These are phyloP conservation scores for Megalopta genalis DNA, from an alignment of 1,140 invertebrate genomes.

Conservation along the genomic window DNA sequence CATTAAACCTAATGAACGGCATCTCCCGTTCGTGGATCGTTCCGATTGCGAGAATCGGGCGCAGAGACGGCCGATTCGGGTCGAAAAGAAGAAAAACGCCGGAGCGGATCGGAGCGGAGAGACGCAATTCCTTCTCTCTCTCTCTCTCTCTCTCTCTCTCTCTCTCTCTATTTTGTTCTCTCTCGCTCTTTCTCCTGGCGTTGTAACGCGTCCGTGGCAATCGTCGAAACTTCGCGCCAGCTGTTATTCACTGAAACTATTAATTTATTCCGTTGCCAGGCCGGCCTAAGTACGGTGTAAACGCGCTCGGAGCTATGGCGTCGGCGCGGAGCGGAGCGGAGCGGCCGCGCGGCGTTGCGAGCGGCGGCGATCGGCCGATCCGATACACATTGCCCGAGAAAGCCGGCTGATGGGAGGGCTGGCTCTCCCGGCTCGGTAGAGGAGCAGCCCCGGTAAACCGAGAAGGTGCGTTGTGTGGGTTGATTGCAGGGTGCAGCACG, in stretches of 20 bases:
- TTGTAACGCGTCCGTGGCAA: conserved; percentile 55
- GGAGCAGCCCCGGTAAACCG: conserved; percentile 50
- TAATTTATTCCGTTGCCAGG: conserved; percentile 61
- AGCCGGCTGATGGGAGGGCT: background rate
- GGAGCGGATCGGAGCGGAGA: too few relatives aligned
- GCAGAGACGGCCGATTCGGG: too few relatives aligned
- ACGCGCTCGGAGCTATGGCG: conserved; percentile 72
- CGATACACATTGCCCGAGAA: conserved; percentile 47
- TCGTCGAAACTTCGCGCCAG: conserved; percentile 66
- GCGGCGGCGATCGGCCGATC: conserved; percentile 71
- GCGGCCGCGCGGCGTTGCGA: conserved; percentile 51
- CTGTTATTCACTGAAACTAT: conserved; percentile 48
- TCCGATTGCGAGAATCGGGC: too few relatives aligned
- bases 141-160: too few relatives aligned
- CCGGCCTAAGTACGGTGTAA: conserved; percentile 74
- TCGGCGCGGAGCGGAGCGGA: too few relatives aligned
- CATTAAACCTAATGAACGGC: too few relatives aligned
- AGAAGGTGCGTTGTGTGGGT: conserved; percentile 62
- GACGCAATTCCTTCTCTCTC: too few relatives aligned
- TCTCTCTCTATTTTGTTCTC: too few relatives aligned
- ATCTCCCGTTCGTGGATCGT: too few relatives aligned
- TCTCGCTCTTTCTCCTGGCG: background rate
- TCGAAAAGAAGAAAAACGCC: too few relatives aligned
- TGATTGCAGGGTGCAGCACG: conserved; percentile 77
- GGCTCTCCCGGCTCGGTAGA: background rate